Base-by-base conservation (phyloP, 2,888 invertebrate species). In the Fragum sueziense region DNA sequence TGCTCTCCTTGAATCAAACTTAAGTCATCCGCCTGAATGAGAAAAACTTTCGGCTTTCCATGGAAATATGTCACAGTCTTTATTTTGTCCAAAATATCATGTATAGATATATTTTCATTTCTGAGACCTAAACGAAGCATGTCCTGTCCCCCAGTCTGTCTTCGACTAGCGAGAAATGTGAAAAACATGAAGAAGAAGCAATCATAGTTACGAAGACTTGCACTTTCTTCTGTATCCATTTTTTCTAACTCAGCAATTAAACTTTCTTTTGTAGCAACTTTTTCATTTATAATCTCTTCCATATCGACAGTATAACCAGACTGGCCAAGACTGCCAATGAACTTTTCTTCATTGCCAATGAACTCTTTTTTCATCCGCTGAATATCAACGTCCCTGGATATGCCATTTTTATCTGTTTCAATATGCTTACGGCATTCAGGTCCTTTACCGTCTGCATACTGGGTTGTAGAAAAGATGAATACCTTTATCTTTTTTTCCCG, bases 171-270 rank as follows among this genome's bases (percentile, higher is more conserved):
- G 17, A 27, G 6, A 37, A 41, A 65, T 9, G 65, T 65, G 65
- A 65, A 65, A 34, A 65, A 65, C 41, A 34, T 41, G 41, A 65
- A 65, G 41, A 65, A 65, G 20, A 34, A 65, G n/a, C 65, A 65
- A 41, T 65, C 65, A 65, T 65, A 65, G 22, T 65, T 0, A 27
- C 1, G 25, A n/a, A n/a, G n/a, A n/a, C n/a, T n/a, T 7, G 41
- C 9, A 27, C 11, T 37, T 20, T 29, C 17, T 6, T 62, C 65
- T 0, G 37, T 41, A 27, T 37, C 14, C 22, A 65, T 65, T 22
- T 25, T 25, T 1, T 37, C 65, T 6, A 65, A 22, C 9, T 27
- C 2, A 25, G 2, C 0, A 9, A 29, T 1, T 6, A 65, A 41
- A 4, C n/a, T 1, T 3, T 27, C 41, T 41, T 9, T 65, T 17